Base-by-base conservation (phyloP, 2,113 vertebrate genomes). In the Ceratotherium simum region DNA sequence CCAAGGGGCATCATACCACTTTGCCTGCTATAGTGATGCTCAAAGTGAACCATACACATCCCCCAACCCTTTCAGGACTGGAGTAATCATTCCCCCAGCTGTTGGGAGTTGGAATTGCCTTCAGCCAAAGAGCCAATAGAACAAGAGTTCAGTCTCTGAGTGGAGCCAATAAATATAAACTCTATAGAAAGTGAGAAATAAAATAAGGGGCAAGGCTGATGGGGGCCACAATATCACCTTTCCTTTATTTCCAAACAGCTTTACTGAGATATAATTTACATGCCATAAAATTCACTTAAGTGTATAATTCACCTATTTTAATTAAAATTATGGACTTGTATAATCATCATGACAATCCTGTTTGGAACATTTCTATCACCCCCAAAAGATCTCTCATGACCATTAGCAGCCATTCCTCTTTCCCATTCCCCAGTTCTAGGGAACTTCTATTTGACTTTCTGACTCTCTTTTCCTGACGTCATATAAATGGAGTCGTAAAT, bases 221-320 rank as follows among this genome's bases (percentile, higher is more conserved):
- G 13, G 29, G 27, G 39, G 2, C 86, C 72, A 80, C 13, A 16
- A 17, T 29, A 85, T 79, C 23, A 58, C 31, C 8, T 85, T 42
- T 76, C 25, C 94, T 80, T 73, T 21, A 12, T n/a, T 80, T 84
- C 36, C 27, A 36, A 79, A 85, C 9, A 73, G 31, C 8, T 92
- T 96, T 65, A 39, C 56, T 86, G 13, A 65, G 33, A n/a, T 36
- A 56, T 42, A 16, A 78, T 54, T 90, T 62, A 54, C 1, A 11
- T 83, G 69, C 42, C 56, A 31, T 75, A 64, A 84, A 21, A 64
- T n/a, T 39, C 29, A 48, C 51, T 54, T 54, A 54, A 13, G 51
- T 54, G 51, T 54, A 13, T 54, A 13, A 70, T 90, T 54, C 5
- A 48, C 33, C 81, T 65, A 51, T 79, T 60, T 78, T 48, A 10